Evolutionary conservation across 2,888 invertebrate genomes (phyloP), one percentile per base, ranked within the genome.

Genomic region (Nomada fucata): DNA sequence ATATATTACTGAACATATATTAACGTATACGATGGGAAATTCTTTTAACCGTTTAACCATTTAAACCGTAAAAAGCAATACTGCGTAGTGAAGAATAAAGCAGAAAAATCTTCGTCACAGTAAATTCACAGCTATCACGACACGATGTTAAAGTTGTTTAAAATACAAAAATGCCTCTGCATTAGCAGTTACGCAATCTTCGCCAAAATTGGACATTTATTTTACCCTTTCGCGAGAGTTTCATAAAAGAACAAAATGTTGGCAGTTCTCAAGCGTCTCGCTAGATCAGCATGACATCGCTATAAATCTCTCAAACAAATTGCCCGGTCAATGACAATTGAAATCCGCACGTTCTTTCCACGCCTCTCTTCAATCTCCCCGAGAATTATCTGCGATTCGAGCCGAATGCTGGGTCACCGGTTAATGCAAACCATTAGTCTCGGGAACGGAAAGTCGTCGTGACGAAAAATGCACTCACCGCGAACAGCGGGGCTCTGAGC

Each of bases 361-460:
- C 50, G 23, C 44, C 44, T 61, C 47, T 15, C 55, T 44, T 42
- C 61, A 42, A 53, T 63, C 57, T 20, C 9, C 15, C 44, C 26
- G 23, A 50, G 79, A 69, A 75, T 57, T 64, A 69, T 73, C 64
- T 59, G 29, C 78, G 74, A 68, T 59, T 71, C 75, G 60, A 61
- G 67, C 44, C 36, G 71, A 50, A 53, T 73, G 63, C 36, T 55
- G 63, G 87, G 81, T 79, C 78, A 85, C 61, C 75, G 86, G 86
- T 88, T 86, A 88, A 88, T 86, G 86, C 88, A 86, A 88, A 88
- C 88, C 88, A 89, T 89, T 89, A 89, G 86, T 86, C 86, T 85
- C 84, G 76, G 86, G 67, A 84, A 86, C 83, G 80, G 83, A 80
- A 79, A 82, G 83, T 86, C 81, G 83, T 70, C 68, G 73, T 80